Evolutionary conservation across 2,113 vertebrate species (phyloP).

Genomic region (Nycticebus coucang): DNA sequence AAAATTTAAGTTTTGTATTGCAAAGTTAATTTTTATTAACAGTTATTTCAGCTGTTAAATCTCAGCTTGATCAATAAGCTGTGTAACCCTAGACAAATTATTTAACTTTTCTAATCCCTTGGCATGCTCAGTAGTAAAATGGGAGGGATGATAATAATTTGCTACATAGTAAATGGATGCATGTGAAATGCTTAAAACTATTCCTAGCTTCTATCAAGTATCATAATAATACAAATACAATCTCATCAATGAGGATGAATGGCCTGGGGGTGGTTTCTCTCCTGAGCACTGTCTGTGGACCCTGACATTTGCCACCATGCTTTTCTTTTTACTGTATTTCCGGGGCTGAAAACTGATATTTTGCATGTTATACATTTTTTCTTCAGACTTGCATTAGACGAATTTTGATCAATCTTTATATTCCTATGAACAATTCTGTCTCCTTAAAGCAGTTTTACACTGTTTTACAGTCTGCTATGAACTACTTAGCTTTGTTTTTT

Average conservation of each 20-base stretch:
- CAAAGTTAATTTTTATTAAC: no score
- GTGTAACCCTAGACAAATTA: background rate
- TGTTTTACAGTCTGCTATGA: background rate
- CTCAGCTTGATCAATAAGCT: background rate
- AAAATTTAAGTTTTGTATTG: background rate
- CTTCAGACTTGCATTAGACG: background rate
- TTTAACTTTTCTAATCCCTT: background rate
- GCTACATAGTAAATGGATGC: background rate
- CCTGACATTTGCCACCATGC: background rate
- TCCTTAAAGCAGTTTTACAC: background rate
- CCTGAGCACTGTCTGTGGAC: background rate
- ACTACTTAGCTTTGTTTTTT: background rate
- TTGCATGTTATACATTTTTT: background rate
- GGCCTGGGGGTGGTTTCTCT: background rate
- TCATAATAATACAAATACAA: background rate
- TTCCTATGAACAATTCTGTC: background rate
- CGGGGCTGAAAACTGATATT: background rate
- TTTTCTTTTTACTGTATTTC: background rate
- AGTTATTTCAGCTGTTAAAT: background rate
- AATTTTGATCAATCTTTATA: background rate
- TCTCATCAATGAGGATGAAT: background rate
- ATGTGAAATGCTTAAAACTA: background rate
- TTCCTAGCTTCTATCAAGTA: background rate
- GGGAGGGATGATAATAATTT: background rate
- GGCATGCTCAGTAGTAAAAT: background rate